These are phyloP conservation scores for Phyto melanocephala DNA, from an alignment of 2,888 invertebrate species.

Conservation along the genomic window DNA sequence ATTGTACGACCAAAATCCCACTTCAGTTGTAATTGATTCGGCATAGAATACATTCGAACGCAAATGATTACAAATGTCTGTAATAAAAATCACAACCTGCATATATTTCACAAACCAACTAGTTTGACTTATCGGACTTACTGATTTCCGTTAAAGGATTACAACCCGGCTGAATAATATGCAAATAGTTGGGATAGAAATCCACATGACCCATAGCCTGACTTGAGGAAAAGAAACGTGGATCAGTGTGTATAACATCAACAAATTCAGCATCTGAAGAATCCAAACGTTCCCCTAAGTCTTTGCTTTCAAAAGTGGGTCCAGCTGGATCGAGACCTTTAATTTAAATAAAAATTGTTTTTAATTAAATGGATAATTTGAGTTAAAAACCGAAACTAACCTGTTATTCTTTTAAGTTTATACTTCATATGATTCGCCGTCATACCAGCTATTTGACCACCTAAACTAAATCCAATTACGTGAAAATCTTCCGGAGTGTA, in stretches of 20 bases:
- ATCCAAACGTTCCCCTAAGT: constrained; percentile 80
- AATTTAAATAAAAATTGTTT: background rate
- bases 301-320: constrained; percentile 81
- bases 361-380: background rate
- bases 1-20: constrained; percentile 81
- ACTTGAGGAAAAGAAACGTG: constrained; percentile 81
- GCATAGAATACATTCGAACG: constrained; percentile 82
- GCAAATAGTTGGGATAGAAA: constrained; percentile 82
- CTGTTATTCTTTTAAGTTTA: constrained; percentile 80
- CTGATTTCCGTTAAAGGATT: constrained; percentile 69
- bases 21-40: constrained; percentile 80
- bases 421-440: constrained; percentile 79
- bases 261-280: constrained; percentile 82
- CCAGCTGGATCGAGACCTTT: constrained; percentile 83
- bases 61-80: constrained; percentile 81
- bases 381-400: constrained; percentile 73
- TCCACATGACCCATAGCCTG: constrained; percentile 80
- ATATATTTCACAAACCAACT: too few species aligned
- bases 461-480: constrained; percentile 84
- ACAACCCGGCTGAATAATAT: constrained; percentile 82
- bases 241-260: constrained; percentile 84
- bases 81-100: constrained; percentile 44
- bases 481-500: constrained; percentile 80
- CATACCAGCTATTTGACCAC: constrained; percentile 82
- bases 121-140: background rate